Percentiles rank a stretch among this genome's conserved stretches.
These are phyloP conservation scores for Cyprinella venusta DNA, from an alignment of 2,797 vertebrate species.

Conservation along the genomic window DNA sequence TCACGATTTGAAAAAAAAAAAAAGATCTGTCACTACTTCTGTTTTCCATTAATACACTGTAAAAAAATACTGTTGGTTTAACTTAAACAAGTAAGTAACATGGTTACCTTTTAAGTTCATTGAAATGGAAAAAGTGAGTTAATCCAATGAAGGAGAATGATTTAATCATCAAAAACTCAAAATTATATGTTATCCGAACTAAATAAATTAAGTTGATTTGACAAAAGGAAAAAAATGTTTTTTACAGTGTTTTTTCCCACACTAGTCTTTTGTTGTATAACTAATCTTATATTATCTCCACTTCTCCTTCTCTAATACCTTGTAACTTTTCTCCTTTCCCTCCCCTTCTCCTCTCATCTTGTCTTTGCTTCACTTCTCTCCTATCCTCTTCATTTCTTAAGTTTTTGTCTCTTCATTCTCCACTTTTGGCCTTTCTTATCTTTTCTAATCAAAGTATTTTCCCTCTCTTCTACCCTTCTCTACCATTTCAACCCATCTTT, in stretches of 20 bases:
- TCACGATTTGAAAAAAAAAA: background rate
- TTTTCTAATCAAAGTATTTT: background rate
- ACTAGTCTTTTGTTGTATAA: too few relatives aligned
- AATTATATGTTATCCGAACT: too few relatives aligned
- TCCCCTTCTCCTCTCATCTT: background rate
- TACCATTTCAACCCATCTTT: background rate
- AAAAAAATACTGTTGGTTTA: too few relatives aligned
- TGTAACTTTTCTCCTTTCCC: background rate
- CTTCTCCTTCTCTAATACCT: background rate
- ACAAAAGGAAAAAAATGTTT: too few relatives aligned
- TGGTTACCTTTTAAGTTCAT: too few relatives aligned
- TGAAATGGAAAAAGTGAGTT: too few relatives aligned
- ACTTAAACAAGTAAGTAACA: too few relatives aligned
- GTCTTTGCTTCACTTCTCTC: background rate
- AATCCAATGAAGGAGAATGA: too few relatives aligned
- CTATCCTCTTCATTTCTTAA: conserved; percentile 10
- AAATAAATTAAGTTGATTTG: too few relatives aligned
- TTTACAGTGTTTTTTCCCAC: too few relatives aligned
- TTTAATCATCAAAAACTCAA: too few relatives aligned
- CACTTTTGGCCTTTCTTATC: background rate
- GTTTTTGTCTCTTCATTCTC: background rate
- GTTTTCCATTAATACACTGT: too few relatives aligned
- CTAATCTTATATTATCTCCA: background rate
- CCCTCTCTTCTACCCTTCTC: background rate
- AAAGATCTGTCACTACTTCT: background rate